Conservation (phyloP, 2,888 invertebrate genomes). For the Myathropa florea region DNA sequence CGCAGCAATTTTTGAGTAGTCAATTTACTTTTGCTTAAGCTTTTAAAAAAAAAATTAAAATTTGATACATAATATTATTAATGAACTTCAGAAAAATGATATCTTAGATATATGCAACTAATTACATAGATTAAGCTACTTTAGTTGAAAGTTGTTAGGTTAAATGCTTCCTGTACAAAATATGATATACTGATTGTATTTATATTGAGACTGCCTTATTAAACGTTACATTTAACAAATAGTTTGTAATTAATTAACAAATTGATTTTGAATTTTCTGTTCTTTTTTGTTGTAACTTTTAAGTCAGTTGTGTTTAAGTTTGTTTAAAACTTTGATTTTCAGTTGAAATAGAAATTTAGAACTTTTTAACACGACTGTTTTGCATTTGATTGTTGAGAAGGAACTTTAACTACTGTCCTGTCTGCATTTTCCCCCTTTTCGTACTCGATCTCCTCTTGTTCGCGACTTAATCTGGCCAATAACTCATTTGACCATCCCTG, state of each 20-base stretch:
- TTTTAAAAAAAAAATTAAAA: slow-evolving; percentile 46
- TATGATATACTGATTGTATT: slow-evolving; percentile 19
- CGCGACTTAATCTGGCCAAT: not conserved
- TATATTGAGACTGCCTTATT: slow-evolving; percentile 51
- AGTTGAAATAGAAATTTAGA: not conserved
- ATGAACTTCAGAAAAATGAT: slow-evolving; percentile 26
- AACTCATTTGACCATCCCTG: not conserved
- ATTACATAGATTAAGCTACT: slow-evolving; percentile 54
- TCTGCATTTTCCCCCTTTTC: not conserved
- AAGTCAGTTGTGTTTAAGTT: not conserved
- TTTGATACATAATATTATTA: not conserved
- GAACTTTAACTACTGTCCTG: not conserved
- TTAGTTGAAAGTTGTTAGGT: slow-evolving; percentile 57
- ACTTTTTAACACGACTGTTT: not conserved
- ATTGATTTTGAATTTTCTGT: slow-evolving; percentile 5
- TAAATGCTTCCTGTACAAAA: slow-evolving; percentile 50
- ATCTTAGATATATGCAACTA: slow-evolving; percentile 55
- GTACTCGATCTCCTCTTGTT: not conserved
- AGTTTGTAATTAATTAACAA: slow-evolving; percentile 1
- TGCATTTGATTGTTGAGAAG: not conserved
- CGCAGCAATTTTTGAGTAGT: slow-evolving; percentile 61
- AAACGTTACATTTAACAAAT: slow-evolving; percentile 28
- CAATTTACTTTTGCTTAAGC: slow-evolving; percentile 69
- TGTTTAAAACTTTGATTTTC: not conserved
- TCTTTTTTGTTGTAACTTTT: not conserved